Conservation (phyloP, 1,140 invertebrate species). For the Ridgeia piscesae region DNA sequence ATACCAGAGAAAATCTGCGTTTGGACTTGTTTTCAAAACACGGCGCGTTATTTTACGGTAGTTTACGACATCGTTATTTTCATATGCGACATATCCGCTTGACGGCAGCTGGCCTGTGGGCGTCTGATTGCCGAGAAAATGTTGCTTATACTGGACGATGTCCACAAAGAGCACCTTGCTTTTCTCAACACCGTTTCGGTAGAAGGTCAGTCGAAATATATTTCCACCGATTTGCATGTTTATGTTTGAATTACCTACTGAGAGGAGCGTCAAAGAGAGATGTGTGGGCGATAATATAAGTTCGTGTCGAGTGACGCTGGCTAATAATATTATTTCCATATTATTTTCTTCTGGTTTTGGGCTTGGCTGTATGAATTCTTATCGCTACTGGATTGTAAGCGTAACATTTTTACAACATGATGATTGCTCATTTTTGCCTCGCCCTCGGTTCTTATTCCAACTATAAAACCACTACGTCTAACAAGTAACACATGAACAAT, state of each 20-base stretch:
- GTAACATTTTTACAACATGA: too few relatives aligned
- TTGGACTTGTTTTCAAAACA: slow-evolving; percentile 6
- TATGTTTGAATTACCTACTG: not conserved
- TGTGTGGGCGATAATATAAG: slow-evolving; percentile 2
- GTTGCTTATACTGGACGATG: slow-evolving; percentile 43
- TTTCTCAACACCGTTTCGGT: slow-evolving; percentile 36
- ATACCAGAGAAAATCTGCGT: not conserved
- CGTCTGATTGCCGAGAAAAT: slow-evolving; percentile 24
- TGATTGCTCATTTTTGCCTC: too few relatives aligned
- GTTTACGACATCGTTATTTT: not conserved
- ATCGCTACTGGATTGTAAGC: too few relatives aligned
- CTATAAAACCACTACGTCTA: too few relatives aligned
- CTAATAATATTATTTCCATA: too few relatives aligned
- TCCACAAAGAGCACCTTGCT: slow-evolving; percentile 42
- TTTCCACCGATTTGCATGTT: not conserved
- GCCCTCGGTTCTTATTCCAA: too few relatives aligned
- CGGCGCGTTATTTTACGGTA: not conserved
- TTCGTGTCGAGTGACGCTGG: not conserved
- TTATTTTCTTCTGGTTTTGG: too few relatives aligned
- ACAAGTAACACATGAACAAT: too few relatives aligned
- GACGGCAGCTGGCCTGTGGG: not conserved
- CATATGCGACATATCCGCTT: not conserved
- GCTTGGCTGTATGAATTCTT: too few relatives aligned
- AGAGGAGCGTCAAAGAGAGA: not conserved
- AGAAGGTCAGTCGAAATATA: slow-evolving; percentile 31